A percentile compares a stretch with the other conserved stretches of the same genome.
These are phyloP conservation scores for Cephus pulcher DNA, from an alignment of 2,888 invertebrate species.

Conservation along the genomic window DNA sequence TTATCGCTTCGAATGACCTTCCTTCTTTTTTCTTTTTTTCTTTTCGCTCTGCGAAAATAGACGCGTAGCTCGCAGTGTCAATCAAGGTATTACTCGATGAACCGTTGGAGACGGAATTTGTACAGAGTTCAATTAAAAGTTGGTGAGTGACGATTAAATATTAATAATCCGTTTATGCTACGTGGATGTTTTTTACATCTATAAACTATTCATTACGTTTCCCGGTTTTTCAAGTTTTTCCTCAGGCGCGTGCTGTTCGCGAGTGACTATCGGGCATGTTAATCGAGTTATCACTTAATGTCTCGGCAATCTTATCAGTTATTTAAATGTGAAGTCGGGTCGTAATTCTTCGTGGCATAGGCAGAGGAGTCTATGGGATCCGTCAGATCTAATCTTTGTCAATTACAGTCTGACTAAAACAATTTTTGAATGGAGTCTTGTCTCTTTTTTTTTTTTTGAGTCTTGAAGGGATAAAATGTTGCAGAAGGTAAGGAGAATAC, in stretches of 20 bases:
- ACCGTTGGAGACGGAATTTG: background rate
- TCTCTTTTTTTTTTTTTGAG: background rate
- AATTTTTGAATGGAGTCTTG: background rate
- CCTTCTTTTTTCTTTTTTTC: background rate
- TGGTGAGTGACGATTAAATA: background rate
- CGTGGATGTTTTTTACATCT: background rate
- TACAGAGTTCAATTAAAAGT: background rate
- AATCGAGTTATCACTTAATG: background rate
- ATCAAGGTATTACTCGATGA: background rate
- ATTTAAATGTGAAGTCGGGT: background rate
- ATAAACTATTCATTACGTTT: background rate
- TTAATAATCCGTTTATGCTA: background rate
- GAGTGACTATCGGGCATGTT: background rate
- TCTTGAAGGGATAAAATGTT: background rate
- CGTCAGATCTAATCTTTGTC: background rate
- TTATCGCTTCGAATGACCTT: background rate
- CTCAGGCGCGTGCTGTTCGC: background rate
- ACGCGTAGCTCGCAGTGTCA: background rate
- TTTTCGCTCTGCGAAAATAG: background rate
- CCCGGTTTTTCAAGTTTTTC: background rate
- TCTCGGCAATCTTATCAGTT: background rate
- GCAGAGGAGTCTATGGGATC: background rate
- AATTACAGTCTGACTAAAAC: conserved; percentile 1
- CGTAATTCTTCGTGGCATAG: background rate
- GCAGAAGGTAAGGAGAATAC: conserved; percentile 42